These are phyloP conservation scores for Ichneumoninae sp. DNA, from an alignment of 2,888 invertebrate species.

Conservation along the genomic window DNA sequence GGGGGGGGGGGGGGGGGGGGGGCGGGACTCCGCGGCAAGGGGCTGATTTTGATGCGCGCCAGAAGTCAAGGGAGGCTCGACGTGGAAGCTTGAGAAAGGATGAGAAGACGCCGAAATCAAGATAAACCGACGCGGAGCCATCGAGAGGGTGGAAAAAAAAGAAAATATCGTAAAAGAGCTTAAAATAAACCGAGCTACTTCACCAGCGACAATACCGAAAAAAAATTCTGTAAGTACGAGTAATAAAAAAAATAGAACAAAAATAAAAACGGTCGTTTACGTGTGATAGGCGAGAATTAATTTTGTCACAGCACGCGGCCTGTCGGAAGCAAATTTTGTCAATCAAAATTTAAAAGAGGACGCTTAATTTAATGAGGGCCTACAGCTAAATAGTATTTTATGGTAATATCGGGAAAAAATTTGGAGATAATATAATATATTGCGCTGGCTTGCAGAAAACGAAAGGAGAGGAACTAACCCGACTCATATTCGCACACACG, in stretches of 20 bases:
- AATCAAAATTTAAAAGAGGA: background rate
- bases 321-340: background rate
- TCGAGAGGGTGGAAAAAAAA: slow-evolving; percentile 13
- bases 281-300: background rate
- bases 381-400: background rate
- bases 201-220: background rate
- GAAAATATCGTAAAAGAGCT: slow-evolving; percentile 21
- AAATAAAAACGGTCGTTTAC: background rate
- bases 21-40: slow-evolving; percentile 1
- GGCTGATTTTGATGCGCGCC: slow-evolving; percentile 65
- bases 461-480: slow-evolving; percentile 56
- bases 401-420: slow-evolving; percentile 20
- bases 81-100: slow-evolving; percentile 16
- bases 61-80: slow-evolving; percentile 59
- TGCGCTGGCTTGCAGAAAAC: slow-evolving; percentile 44
- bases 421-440: slow-evolving; percentile 14
- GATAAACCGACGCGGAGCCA: slow-evolving; percentile 56
- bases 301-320: background rate
- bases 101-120: slow-evolving; percentile 68
- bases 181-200: slow-evolving; percentile 2
- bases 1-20: slow-evolving; percentile 24
- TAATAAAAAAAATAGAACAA: background rate
- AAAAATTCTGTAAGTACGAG: background rate
- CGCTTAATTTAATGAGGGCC: background rate
- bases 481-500: slow-evolving; percentile 52